Evolutionary conservation across 1,140 invertebrate species (phyloP), one percentile per base, ranked within the genome.

Genomic region (Papilio xuthus): DNA sequence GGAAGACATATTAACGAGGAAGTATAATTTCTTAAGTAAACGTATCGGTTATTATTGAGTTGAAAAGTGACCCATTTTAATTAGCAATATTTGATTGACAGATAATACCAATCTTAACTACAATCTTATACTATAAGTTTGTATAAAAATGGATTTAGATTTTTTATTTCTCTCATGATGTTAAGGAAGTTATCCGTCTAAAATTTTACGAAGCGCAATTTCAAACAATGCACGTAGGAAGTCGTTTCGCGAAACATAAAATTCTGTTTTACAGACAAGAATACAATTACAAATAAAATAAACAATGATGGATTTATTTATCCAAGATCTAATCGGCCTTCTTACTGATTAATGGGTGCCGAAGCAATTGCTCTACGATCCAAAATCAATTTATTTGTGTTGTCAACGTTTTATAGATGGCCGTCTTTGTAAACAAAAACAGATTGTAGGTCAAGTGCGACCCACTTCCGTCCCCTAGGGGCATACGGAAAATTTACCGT

Each of bases 381-480:
- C 84, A 71, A 86, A 87, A 87, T 84, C 82, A 79, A 87, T 82
- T 86, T 87, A 83, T 85, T 89, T 86, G 80, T 78, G 72, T 69
- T 83, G 83, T 81, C 83, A 81, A 82, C 84, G 70, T 78, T 80
- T 84, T 80, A 84, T 84, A 79, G 84, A 80, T 81, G 84, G 84
- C 84, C 83, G 83, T 83, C 81, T 78, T 56, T 71, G 81, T 83
- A 88, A 85, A 85, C 86, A 86, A 77, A 81, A 79, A 80, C 82
- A 53, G 80, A 82, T 87, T 86, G 79, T 87, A 86, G 88, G 88
- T 89, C 86, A 84, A 80, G 63, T 78, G 79, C 82, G 80, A 74
- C 74, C 69, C 28, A 72, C 13, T 79, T 78, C 72, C 18, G 74
- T 23, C 71, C 69, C 63, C 23, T 69, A 75, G 78, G 75, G 83